Conservation (phyloP, 2,113 vertebrate genomes). For the Cheilinus undulatus region DNA sequence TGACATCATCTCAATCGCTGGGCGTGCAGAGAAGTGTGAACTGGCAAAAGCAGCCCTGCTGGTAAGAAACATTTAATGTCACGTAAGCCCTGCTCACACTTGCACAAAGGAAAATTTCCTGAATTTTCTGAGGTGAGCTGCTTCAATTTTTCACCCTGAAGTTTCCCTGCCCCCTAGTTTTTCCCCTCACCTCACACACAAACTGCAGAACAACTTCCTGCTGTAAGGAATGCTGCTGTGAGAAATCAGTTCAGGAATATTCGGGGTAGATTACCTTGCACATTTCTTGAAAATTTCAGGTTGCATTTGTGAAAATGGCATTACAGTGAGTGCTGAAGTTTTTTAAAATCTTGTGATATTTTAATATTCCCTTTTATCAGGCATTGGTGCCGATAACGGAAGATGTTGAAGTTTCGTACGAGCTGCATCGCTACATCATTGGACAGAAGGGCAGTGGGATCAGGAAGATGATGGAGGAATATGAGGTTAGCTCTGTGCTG, state of each 20-base stretch:
- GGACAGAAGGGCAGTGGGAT: slow-evolving; percentile 88
- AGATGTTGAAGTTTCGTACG: slow-evolving; percentile 85
- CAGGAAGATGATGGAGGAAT: slow-evolving; percentile 90
- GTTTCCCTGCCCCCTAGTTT: too few relatives aligned
- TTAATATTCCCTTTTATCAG: slow-evolving; percentile 55
- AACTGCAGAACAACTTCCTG: too few relatives aligned
- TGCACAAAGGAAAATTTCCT: too few relatives aligned
- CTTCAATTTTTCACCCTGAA: too few relatives aligned
- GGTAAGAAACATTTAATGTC: slow-evolving; percentile 58
- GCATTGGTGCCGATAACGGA: slow-evolving; percentile 86
- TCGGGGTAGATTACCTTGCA: too few relatives aligned
- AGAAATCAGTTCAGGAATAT: too few relatives aligned
- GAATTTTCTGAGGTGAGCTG: too few relatives aligned
- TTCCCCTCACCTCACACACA: too few relatives aligned
- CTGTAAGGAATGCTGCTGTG: too few relatives aligned
- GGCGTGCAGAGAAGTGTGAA: slow-evolving; percentile 85
- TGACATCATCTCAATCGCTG: slow-evolving; percentile 84
- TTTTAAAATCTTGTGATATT: neutral
- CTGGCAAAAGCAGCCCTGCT: slow-evolving; percentile 82
- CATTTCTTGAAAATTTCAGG: too few relatives aligned
- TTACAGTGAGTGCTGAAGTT: too few relatives aligned
- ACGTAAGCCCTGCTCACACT: neutral
- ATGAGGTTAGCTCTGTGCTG: slow-evolving; percentile 77
- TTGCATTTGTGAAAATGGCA: too few relatives aligned
- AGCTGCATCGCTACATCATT: slow-evolving; percentile 88